Percentiles rank a stretch among this genome's conserved stretches.
Evolutionary conservation across 2,113 vertebrate genomes (phyloP).

Genomic region (Pterophyllum scalare): DNA sequence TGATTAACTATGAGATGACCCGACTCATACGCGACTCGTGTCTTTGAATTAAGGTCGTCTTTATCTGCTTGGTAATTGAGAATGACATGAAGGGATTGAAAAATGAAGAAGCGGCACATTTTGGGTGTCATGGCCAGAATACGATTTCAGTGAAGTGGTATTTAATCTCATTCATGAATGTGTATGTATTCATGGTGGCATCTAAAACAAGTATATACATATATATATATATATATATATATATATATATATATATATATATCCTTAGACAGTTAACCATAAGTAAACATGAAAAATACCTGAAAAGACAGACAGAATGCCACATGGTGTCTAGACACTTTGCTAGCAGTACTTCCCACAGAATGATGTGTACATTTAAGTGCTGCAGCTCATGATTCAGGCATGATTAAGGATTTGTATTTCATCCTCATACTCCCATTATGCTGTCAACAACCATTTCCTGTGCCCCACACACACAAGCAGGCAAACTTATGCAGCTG

Average conservation of each 20-base stretch:
- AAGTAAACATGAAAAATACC: slow-evolving; percentile 19
- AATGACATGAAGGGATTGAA: slow-evolving; percentile 41
- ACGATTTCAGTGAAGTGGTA: slow-evolving; percentile 11
- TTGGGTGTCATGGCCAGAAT: slow-evolving; percentile 17
- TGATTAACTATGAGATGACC: slow-evolving; percentile 60
- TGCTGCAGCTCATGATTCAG: slow-evolving; percentile 75
- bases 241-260: too few relatives aligned
- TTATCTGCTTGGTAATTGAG: slow-evolving; percentile 51
- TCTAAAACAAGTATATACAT: not conserved
- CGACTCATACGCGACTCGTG: slow-evolving; percentile 29
- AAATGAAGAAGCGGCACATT: slow-evolving; percentile 41
- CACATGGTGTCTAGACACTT: slow-evolving; percentile 2
- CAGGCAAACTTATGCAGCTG: slow-evolving; percentile 71
- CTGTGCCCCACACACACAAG: slow-evolving; percentile 66
- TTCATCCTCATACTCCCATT: slow-evolving; percentile 74
- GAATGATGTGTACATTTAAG: slow-evolving; percentile 62
- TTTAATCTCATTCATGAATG: slow-evolving; percentile 35
- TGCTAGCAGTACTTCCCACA: slow-evolving; percentile 25
- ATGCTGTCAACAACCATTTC: slow-evolving; percentile 77
- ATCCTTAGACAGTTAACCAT: not conserved
- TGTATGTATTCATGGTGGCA: not conserved
- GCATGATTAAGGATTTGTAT: slow-evolving; percentile 79
- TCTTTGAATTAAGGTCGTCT: slow-evolving; percentile 62
- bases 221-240: too few relatives aligned
- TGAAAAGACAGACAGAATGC: slow-evolving; percentile 2